Evolutionary conservation across 2,888 invertebrate genomes (phyloP).

Genomic region (Drosophila bunnanda): DNA sequence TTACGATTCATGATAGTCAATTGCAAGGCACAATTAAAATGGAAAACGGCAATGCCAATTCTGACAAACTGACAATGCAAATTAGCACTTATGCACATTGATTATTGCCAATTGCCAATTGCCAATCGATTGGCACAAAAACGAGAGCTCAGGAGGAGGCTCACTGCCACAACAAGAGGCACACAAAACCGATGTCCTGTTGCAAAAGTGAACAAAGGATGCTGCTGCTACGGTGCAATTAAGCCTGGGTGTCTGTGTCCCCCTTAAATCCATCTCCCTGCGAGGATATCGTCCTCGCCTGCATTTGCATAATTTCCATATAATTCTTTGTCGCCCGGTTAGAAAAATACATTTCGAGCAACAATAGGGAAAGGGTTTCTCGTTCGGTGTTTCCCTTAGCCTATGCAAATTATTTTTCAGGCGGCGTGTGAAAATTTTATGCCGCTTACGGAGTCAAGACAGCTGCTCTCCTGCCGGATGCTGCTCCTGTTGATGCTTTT

Average conservation of each 20-base stretch:
- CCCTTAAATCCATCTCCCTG: constrained; percentile 7
- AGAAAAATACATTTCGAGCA: constrained; percentile 56
- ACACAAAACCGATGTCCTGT: constrained; percentile 37
- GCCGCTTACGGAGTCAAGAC: constrained; percentile 37
- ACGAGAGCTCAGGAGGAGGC: constrained; percentile 8
- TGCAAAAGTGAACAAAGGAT: constrained; percentile 40
- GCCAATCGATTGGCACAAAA: constrained; percentile 63
- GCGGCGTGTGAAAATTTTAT: constrained; percentile 40
- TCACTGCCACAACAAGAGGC: constrained; percentile 33
- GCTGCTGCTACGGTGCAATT: constrained; percentile 62
- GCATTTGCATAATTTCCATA: constrained; percentile 77
- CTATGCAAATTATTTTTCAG: constrained; percentile 34
- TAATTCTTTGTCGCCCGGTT: constrained; percentile 73
- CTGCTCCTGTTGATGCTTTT: constrained; percentile 23
- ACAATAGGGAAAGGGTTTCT: constrained; percentile 39
- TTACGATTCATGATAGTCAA: constrained; percentile 41
- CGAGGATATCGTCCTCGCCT: constrained; percentile 13
- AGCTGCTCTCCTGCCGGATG: constrained; percentile 31
- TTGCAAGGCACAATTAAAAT: constrained; percentile 39
- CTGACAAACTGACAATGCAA: constrained; percentile 65
- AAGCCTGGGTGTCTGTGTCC: constrained; percentile 42
- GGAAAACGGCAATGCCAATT: constrained; percentile 17
- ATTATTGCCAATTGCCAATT: constrained; percentile 78
- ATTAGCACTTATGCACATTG: constrained; percentile 76
- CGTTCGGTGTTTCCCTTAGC: background rate